These are phyloP conservation scores for Drosophila rellima DNA, from an alignment of 2,888 invertebrate species.

Conservation along the genomic window DNA sequence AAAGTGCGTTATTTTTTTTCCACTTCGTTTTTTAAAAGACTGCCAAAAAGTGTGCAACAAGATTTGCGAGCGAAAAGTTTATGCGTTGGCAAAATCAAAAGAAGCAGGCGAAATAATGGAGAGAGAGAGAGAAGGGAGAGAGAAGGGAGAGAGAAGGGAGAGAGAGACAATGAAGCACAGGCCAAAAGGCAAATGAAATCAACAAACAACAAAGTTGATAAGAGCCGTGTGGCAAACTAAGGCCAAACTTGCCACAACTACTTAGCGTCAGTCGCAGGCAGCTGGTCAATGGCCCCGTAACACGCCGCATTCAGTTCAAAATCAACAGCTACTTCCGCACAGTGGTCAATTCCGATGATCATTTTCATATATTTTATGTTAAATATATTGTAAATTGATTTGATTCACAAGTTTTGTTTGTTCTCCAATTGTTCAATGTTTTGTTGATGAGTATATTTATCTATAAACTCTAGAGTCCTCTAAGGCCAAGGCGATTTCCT, in stretches of 20 bases:
- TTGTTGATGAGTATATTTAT: too few species aligned
- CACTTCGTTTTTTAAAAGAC: neutral
- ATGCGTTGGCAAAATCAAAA: neutral
- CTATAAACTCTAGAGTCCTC: too few species aligned
- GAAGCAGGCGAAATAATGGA: neutral
- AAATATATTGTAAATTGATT: too few species aligned
- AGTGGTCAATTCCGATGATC: neutral
- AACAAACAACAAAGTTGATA: conserved; percentile 51
- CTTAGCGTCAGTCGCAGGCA: conserved; percentile 67
- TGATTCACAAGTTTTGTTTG: too few species aligned
- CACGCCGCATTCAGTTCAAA: neutral
- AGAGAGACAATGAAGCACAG: conserved; percentile 13
- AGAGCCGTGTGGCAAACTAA: conserved; percentile 28
- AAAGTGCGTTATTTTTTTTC: conserved; percentile 23
- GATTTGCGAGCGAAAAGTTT: conserved; percentile 47
- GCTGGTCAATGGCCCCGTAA: conserved; percentile 33
- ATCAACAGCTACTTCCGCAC: conserved; percentile 8
- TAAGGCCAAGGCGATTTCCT: too few species aligned
- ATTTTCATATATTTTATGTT: too few species aligned
- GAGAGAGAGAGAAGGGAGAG: neutral
- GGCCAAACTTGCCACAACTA: conserved; percentile 68
- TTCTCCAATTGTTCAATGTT: too few species aligned
- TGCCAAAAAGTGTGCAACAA: conserved; percentile 43
- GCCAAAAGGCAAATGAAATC: conserved; percentile 56
- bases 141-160: neutral